phyloP scores from a whole-genome alignment of 1,140 invertebrate species.

The Pseudomyrmex flavicornis region DNA sequence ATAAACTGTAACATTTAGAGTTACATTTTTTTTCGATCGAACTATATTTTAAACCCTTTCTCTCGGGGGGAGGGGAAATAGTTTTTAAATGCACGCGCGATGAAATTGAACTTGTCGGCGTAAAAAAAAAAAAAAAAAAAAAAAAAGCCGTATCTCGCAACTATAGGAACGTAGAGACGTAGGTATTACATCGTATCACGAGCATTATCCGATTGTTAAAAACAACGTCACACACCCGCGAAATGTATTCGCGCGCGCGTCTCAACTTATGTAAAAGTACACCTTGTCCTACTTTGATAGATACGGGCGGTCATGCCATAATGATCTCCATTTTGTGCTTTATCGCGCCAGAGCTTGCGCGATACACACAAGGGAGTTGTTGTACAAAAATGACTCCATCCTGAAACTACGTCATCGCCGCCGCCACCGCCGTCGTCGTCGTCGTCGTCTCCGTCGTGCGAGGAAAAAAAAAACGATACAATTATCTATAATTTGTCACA shows the following conservation, averaged over 20 bases:
- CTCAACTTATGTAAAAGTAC: conserved; percentile 44
- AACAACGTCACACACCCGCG: not conserved
- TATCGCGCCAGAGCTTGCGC: conserved; percentile 20
- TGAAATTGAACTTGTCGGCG: not conserved
- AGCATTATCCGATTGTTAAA: conserved; percentile 49
- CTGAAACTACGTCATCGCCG: conserved; percentile 20
- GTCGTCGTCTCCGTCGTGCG: too few relatives aligned
- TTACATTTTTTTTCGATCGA: not conserved
- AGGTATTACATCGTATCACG: conserved; percentile 8
- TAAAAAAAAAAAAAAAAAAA: not conserved
- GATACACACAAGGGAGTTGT: conserved; percentile 8
- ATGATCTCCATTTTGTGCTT: conserved; percentile 52
- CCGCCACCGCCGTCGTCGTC: too few relatives aligned
- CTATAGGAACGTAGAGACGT: not conserved
- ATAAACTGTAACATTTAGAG: too few relatives aligned
- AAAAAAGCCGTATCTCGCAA: not conserved
- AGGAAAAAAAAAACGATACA: not conserved
- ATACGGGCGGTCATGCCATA: conserved; percentile 18
- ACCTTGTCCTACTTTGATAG: conserved; percentile 56
- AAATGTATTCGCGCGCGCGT: conserved; percentile 40
- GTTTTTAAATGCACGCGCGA: not conserved
- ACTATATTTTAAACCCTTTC: not conserved
- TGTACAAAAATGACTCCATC: conserved; percentile 35
- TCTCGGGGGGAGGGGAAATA: not conserved
- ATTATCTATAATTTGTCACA: not conserved